These are phyloP conservation scores for Zaprionus ghesquierei DNA, from an alignment of 1,140 invertebrate species.

Conservation along the genomic window DNA sequence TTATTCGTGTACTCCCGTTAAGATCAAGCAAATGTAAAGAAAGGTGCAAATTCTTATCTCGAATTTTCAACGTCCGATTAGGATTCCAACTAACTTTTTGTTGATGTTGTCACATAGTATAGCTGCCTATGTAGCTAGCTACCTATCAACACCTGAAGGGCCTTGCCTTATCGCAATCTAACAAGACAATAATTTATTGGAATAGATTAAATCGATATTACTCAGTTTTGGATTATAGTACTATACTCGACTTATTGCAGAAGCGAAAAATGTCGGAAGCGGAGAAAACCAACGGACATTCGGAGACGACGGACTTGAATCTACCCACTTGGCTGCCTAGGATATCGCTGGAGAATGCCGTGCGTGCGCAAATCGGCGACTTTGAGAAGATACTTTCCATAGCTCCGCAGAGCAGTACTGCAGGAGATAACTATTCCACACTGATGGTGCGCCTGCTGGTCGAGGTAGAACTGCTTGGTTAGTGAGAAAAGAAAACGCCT, in stretches of 20 bases:
- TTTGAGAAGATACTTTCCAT: slow-evolving; percentile 49
- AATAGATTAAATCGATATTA: slow-evolving; percentile 12
- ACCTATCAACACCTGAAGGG: background rate
- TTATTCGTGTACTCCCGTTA: background rate
- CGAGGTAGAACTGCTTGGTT: slow-evolving; percentile 64
- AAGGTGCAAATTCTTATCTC: slow-evolving; percentile 1
- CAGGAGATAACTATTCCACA: slow-evolving; percentile 61
- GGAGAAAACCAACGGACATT: slow-evolving; percentile 46
- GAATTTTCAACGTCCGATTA: background rate
- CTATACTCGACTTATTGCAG: slow-evolving; percentile 9
- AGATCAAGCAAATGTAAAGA: background rate
- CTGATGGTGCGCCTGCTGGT: slow-evolving; percentile 58
- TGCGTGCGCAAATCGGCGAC: slow-evolving; percentile 45
- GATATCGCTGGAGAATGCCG: slow-evolving; percentile 64
- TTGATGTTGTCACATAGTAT: slow-evolving; percentile 4
- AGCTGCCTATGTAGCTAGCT: no score
- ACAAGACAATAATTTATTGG: slow-evolving; percentile 12
- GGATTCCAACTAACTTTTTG: background rate
- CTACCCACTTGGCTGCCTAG: slow-evolving; percentile 60
- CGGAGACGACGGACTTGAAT: slow-evolving; percentile 9
- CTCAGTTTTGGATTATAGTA: background rate
- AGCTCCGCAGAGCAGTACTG: slow-evolving; percentile 29
- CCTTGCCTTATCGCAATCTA: slow-evolving; percentile 1
- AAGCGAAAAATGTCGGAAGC: slow-evolving; percentile 50
- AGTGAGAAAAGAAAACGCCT: background rate